phyloP scores from a whole-genome alignment of 2,797 vertebrate genomes.

The Syngnathus rostellatus region DNA sequence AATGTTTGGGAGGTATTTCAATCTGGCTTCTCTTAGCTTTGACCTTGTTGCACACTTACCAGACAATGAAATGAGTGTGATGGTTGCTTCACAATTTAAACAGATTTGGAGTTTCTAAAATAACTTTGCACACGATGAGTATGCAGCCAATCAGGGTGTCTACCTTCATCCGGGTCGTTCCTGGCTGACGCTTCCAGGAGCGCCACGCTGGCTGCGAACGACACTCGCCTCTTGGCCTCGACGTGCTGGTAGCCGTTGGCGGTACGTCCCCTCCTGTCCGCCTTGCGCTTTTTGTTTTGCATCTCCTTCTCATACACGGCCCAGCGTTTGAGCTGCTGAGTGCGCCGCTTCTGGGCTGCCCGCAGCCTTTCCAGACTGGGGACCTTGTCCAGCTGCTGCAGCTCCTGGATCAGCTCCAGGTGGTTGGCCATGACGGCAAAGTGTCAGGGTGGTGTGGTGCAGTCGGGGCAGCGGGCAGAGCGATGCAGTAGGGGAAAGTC shows the following conservation, averaged over 20 bases:
- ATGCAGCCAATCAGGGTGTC: not conserved
- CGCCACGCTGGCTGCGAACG: slow-evolving; percentile 85
- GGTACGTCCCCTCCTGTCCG: slow-evolving; percentile 76
- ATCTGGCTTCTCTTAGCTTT: slow-evolving; percentile 22
- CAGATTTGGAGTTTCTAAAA: not conserved
- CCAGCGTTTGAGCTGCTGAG: slow-evolving; percentile 96
- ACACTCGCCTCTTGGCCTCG: slow-evolving; percentile 74
- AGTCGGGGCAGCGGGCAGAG: slow-evolving; percentile 6
- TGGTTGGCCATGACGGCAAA: slow-evolving; percentile 79
- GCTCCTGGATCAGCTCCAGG: slow-evolving; percentile 89
- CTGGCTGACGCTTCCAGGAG: slow-evolving; percentile 89
- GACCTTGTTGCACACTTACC: not conserved
- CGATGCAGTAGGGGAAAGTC: slow-evolving; percentile 10
- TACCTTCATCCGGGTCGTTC: slow-evolving; percentile 94
- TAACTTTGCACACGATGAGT: slow-evolving; percentile 8
- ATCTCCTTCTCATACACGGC: slow-evolving; percentile 93
- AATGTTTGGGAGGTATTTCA: slow-evolving; percentile 55
- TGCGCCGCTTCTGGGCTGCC: slow-evolving; percentile 87
- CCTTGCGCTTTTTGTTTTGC: slow-evolving; percentile 87
- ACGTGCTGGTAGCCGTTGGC: slow-evolving; percentile 29
- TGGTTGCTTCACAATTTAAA: too few species aligned
- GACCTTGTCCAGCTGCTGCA: slow-evolving; percentile 94
- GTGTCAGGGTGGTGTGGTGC: slow-evolving; percentile 6
- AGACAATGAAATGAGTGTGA: too few species aligned
- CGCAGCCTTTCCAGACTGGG: slow-evolving; percentile 89